A percentile compares a stretch with the other conserved stretches of the same genome.
phyloP scores from a whole-genome alignment of 1,140 invertebrate species.

The Meloidogyne floridensis region DNA sequence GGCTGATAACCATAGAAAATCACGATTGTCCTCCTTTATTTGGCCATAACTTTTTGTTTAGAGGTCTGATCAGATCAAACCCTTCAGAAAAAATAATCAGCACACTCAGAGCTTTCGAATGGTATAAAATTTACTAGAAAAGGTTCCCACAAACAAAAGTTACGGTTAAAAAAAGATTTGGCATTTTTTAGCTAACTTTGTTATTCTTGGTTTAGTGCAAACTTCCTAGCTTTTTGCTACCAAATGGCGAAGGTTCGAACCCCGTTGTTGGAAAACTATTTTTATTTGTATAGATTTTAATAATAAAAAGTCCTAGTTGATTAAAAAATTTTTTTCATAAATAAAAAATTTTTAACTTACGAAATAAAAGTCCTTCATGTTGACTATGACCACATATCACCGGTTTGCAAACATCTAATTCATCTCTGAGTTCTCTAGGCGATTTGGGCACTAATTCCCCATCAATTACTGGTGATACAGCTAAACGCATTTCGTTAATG shows the following conservation, averaged over 20 bases:
- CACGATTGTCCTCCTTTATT: background rate
- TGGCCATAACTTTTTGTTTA: too few relatives aligned
- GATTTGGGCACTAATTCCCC: slow-evolving; percentile 46
- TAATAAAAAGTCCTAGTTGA: too few relatives aligned
- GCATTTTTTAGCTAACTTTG: too few relatives aligned
- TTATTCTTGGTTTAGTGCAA: background rate
- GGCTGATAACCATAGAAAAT: background rate
- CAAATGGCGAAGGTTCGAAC: background rate
- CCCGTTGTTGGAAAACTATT: background rate
- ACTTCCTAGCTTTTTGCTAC: background rate
- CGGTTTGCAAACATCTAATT: slow-evolving; percentile 44
- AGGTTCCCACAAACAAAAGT: too few relatives aligned
- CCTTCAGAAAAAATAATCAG: too few relatives aligned
- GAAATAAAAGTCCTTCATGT: slow-evolving; percentile 55
- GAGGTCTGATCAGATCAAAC: too few relatives aligned
- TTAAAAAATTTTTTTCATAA: background rate
- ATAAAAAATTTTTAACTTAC: slow-evolving; percentile 31
- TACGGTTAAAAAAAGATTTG: too few relatives aligned
- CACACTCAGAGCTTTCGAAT: too few relatives aligned
- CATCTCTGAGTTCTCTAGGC: slow-evolving; percentile 48
- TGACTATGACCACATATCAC: slow-evolving; percentile 47
- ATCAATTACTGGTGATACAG: slow-evolving; percentile 38
- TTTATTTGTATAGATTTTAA: background rate
- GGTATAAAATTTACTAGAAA: too few relatives aligned
- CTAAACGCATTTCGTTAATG: slow-evolving; percentile 22